A percentile compares a stretch with the other conserved stretches of the same genome.
Evolutionary conservation across 2,888 invertebrate species (phyloP).

Genomic region (Steromphala cineraria): DNA sequence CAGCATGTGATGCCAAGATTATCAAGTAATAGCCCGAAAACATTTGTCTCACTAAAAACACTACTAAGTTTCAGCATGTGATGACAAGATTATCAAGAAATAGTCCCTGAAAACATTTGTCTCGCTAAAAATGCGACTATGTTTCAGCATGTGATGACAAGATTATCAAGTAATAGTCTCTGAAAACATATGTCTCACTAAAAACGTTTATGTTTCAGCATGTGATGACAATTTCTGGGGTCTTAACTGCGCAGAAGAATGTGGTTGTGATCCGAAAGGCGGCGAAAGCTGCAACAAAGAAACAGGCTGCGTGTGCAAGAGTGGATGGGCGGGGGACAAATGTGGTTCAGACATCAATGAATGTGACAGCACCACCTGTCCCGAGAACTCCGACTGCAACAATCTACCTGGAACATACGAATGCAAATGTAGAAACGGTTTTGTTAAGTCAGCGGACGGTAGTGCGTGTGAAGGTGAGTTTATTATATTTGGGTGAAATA

Average conservation of each 20-base stretch:
- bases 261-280: slow-evolving; percentile 34
- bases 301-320: slow-evolving; percentile 37
- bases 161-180: no score
- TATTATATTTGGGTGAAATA: no score
- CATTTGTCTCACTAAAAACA: neutral
- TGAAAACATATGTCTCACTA: no score
- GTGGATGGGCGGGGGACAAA: slow-evolving; percentile 34
- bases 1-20: no score
- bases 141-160: no score
- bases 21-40: neutral
- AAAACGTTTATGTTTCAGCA: slow-evolving; percentile 14
- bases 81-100: no score
- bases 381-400: slow-evolving; percentile 21
- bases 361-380: slow-evolving; percentile 19
- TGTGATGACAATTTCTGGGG: slow-evolving; percentile 47
- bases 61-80: no score
- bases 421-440: slow-evolving; percentile 35
- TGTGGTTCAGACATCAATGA: slow-evolving; percentile 38
- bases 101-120: no score
- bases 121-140: no score
- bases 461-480: slow-evolving; percentile 20
- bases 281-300: slow-evolving; percentile 28
- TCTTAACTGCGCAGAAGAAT: slow-evolving; percentile 36
- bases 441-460: neutral
- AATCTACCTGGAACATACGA: slow-evolving; percentile 36